A percentile compares a stretch with the other conserved stretches of the same genome.
phyloP scores from a whole-genome alignment of 2,113 vertebrate genomes.

The Neomonachus schauinslandi region DNA sequence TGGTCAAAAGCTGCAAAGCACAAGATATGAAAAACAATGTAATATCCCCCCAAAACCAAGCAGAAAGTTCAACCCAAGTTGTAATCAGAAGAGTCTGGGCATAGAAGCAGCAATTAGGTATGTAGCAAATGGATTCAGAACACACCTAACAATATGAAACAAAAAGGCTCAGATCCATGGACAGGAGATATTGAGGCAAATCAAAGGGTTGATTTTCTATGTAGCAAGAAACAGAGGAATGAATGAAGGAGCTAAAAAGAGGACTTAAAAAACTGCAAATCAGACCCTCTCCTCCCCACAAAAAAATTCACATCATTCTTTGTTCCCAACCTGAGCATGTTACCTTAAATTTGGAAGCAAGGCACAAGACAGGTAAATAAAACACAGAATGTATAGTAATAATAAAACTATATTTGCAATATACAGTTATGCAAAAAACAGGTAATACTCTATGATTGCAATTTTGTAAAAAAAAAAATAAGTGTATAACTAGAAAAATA shows the following conservation, averaged over 20 bases:
- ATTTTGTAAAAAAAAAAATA: not conserved
- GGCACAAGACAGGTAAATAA: not conserved
- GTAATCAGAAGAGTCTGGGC: not conserved
- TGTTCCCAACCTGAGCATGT: not conserved
- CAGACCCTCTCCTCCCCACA: not conserved
- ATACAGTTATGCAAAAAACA: not conserved
- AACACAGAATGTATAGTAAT: not conserved
- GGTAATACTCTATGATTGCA: not conserved
- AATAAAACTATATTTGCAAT: not conserved
- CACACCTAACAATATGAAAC: not conserved
- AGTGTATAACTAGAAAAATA: not conserved
- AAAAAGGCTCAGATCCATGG: not conserved
- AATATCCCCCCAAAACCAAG: not conserved
- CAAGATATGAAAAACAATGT: not conserved
- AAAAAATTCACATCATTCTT: not conserved
- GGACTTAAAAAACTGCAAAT: not conserved
- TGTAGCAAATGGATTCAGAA: not conserved
- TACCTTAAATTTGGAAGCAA: not conserved
- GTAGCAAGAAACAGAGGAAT: not conserved
- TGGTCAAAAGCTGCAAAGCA: not conserved
- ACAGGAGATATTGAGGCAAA: not conserved
- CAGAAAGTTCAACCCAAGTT: not conserved
- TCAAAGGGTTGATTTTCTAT: not conserved
- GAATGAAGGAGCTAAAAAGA: not conserved
- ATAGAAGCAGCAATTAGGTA: not conserved